These are phyloP conservation scores for Pangasius krempfi DNA, from an alignment of 2,797 vertebrate species.

Conservation along the genomic window DNA sequence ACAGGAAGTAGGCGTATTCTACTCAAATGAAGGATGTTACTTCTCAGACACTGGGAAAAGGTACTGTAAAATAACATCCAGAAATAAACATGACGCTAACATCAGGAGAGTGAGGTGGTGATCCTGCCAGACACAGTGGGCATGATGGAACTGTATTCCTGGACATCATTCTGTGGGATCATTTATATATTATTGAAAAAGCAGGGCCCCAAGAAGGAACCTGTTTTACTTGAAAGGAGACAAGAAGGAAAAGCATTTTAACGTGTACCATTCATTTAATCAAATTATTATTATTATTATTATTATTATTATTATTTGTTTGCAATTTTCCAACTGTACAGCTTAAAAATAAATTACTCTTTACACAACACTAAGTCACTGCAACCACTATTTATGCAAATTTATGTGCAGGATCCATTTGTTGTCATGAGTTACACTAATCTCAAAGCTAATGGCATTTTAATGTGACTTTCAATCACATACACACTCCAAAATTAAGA, in stretches of 20 bases:
- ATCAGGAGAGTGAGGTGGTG: not conserved
- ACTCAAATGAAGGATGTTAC: not conserved
- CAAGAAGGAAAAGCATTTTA: not conserved
- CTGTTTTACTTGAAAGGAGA: not conserved
- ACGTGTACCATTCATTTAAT: not conserved
- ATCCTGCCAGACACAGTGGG: not conserved
- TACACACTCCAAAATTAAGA: constrained; percentile 26
- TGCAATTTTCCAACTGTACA: not conserved
- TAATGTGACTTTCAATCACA: constrained; percentile 44
- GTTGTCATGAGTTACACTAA: constrained; percentile 31
- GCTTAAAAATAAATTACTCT: constrained; percentile 7
- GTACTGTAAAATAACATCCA: constrained; percentile 10
- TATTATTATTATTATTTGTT: not conserved
- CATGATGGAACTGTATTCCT: not conserved
- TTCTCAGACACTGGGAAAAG: not conserved
- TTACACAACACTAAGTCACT: constrained; percentile 4
- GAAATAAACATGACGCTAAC: not conserved
- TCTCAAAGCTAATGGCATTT: constrained; percentile 39
- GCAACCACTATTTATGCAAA: constrained; percentile 25
- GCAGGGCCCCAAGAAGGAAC: not conserved
- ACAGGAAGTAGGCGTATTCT: too few species aligned
- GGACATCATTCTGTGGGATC: not conserved
- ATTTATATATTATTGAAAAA: not conserved
- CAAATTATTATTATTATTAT: not conserved
- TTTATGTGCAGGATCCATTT: constrained; percentile 29